Base-by-base conservation (phyloP, 2,113 vertebrate genomes). In the Promerops cafer region DNA sequence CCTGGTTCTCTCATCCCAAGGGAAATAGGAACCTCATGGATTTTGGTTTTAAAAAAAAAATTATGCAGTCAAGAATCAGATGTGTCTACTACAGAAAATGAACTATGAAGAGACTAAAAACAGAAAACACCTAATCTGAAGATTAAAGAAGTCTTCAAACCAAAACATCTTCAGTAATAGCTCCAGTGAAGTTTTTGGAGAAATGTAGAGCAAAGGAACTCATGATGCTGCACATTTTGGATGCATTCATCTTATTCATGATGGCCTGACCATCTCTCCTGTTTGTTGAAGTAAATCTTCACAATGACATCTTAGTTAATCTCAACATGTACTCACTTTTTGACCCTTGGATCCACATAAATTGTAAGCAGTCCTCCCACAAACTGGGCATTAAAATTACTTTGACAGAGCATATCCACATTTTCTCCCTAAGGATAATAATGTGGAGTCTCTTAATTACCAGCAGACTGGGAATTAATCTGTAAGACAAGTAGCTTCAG, bases 51-150 rank as follows among this genome's bases (percentile, higher is more conserved):
- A 70, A 45, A 31, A 49, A 49, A 24, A 53, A 35, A 24, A 8
- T 47, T 28, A 15, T 28, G 10, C 7, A n/a, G 1, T 83, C 4
- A 11, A 59, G 30, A 33, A 50, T 81, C 52, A 54, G 63, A 80
- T 3, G 3, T 35, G 16, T 33, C 8, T 50, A 18, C 11, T 17
- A 2, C 3, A 24, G 37, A 69, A 81, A 90, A 83, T 1, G 0
- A 83, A 16, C 14, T 54, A 33, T 14, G 2, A 59, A 63, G 24
- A 45, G 4, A 20, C 10, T 61, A 30, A 52, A 79, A 82, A 1
- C 17, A 20, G 13, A 65, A 85, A 53, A 50, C 13, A 33, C 1
- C 20, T 75, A 31, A 3, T 28, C 37, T 81, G 50, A 60, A 79
- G 13, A 13, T 68, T 39, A 75, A 70, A 87, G 39, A 54, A 14